Conservation (phyloP, 37 sponge, comb jelly and placozoan species). For the Crambe crambe region DNA sequence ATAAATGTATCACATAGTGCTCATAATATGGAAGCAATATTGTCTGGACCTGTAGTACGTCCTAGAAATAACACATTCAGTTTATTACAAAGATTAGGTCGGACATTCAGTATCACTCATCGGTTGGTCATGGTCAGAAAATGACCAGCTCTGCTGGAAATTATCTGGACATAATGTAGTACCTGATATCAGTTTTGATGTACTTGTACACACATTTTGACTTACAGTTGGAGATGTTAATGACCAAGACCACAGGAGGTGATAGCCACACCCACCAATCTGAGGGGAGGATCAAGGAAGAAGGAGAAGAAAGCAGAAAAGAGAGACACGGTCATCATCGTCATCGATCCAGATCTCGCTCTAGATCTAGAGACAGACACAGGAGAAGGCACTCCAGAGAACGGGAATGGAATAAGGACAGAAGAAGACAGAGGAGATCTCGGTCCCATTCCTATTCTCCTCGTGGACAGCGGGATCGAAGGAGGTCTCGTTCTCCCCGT, state of each 20-base stretch:
- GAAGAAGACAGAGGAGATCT: slow-evolving; percentile 28
- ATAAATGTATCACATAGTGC: neutral
- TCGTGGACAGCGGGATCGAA: no score
- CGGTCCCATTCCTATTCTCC: slow-evolving; percentile 25
- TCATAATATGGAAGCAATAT: no score
- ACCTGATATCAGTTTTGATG: no score
- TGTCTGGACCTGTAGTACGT: no score
- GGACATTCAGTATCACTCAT: no score
- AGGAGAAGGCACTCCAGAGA: neutral
- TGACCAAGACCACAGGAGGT: slow-evolving; percentile 5
- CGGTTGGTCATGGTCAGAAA: no score
- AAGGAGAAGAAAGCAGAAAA: neutral
- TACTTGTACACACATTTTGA: no score
- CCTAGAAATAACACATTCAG: no score
- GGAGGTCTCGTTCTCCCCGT: slow-evolving; percentile 45
- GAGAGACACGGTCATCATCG: neutral
- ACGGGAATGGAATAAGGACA: neutral
- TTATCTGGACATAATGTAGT: no score
- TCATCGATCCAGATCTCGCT: slow-evolving; percentile 11
- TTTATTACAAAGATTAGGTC: no score
- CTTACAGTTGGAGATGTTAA: slow-evolving; percentile 41
- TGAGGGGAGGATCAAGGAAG: slow-evolving; percentile 11
- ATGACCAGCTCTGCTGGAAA: no score
- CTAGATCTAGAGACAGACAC: neutral
- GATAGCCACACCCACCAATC: neutral